Base-by-base conservation (phyloP, 2,888 invertebrate species). In the Caenorhabditis sp. region DNA sequence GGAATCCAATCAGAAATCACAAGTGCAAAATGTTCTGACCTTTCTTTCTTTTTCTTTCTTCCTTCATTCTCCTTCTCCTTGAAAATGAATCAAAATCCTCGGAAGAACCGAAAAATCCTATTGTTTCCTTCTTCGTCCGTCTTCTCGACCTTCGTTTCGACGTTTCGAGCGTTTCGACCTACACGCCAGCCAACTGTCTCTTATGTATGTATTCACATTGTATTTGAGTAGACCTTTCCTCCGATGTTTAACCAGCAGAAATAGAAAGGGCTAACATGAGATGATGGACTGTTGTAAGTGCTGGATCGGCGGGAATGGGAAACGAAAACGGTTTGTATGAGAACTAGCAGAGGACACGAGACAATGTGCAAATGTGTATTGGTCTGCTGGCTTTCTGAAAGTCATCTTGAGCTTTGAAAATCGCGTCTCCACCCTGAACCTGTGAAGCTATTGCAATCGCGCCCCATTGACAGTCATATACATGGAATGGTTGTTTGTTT, bases 191-290 rank as follows among this genome's bases (percentile, higher is more conserved):
- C n/a, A n/a, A n/a, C n/a, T n/a, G n/a, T n/a, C n/a, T n/a, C n/a
- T 65, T 65, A 74, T 74, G 74, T 74, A 74, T 76, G 32, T 32
- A 32, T 32, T 76, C 76, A 67, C 65, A 65, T 53, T 67, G 67
- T 76, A 67, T 76, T 76, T 76, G 76, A 67, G 76, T 67, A 76
- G 65, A 47, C 37, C 37, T n/a, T n/a, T n/a, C 28, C 32, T 20
- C 24, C 76, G 76, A 61, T 76, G 76, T 76, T 76, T 76, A 76
- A 53, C 35, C 76, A 76, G 76, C 67, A 67, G 76, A 76, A 76
- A 67, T 76, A 76, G 40, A 76, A n/a, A 61, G 67, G 67, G 76
- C 65, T 76, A 67, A 67, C 67, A 76, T 60, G 74, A 74, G 74
- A 67, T 58, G 55, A 55, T 55, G 55, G 71, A 64, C 64, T 72